A percentile compares a stretch with the other conserved stretches of the same genome.
phyloP scores from a whole-genome alignment of 1,140 invertebrate genomes.

The Halictus rubicundus region DNA sequence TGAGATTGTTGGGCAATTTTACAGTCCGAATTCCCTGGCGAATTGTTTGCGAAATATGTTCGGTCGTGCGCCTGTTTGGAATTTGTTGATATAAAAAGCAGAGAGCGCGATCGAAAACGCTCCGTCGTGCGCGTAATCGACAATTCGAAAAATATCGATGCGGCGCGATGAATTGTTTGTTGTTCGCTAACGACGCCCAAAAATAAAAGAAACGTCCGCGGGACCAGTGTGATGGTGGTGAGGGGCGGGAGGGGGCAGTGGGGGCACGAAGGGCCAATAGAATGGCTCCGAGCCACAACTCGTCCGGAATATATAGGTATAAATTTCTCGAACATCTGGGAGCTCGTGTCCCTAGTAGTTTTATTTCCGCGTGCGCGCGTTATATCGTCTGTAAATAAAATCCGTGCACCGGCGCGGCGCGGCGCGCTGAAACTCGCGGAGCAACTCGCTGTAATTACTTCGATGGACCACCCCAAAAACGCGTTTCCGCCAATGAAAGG shows the following conservation, averaged over 20 bases:
- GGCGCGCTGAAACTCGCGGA: too few relatives aligned
- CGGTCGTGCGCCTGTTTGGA: neutral
- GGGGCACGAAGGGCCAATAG: neutral
- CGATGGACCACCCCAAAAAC: neutral
- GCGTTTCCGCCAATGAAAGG: neutral
- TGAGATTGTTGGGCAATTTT: neutral
- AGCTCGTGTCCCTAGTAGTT: neutral
- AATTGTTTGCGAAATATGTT: neutral
- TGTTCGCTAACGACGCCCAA: neutral
- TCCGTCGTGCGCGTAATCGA: slow-evolving; percentile 7
- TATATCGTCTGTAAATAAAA: slow-evolving; percentile 11
- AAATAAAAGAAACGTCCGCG: neutral
- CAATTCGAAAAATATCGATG: slow-evolving; percentile 30
- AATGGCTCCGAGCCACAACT: neutral
- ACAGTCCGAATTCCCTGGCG: neutral
- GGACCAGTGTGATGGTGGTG: too few relatives aligned
- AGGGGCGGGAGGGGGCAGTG: too few relatives aligned
- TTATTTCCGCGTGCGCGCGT: neutral
- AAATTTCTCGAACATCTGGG: slow-evolving; percentile 16
- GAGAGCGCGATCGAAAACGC: slow-evolving; percentile 8
- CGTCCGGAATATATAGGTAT: slow-evolving; percentile 33
- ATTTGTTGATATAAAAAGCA: neutral
- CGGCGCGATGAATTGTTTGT: neutral
- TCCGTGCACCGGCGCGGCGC: neutral
- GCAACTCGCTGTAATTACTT: slow-evolving; percentile 1